A percentile compares a stretch with the other conserved stretches of the same genome.
Evolutionary conservation across 2,797 vertebrate species (phyloP).

Genomic region (Enteromius paludinosus): DNA sequence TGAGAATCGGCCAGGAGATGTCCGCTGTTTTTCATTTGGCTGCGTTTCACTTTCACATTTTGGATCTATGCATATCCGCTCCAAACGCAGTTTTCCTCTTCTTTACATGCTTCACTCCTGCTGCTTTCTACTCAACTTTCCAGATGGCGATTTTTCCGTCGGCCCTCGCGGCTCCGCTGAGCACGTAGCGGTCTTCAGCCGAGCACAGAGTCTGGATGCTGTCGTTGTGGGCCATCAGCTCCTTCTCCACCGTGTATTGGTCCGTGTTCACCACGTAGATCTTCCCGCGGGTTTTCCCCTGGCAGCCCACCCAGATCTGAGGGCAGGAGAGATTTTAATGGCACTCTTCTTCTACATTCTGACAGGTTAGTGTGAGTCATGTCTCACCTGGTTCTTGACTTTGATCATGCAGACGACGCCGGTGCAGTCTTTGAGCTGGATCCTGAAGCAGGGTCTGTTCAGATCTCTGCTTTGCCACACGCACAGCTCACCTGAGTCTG

Average conservation of each 20-base stretch:
- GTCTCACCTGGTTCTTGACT: conserved; percentile 90
- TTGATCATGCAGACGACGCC: conserved; percentile 88
- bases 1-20: background rate
- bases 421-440: conserved; percentile 85
- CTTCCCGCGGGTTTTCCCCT: conserved; percentile 83
- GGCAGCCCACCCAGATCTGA: conserved; percentile 91
- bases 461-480: conserved; percentile 83
- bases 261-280: conserved; percentile 86
- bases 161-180: conserved; percentile 86
- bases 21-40: background rate
- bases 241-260: conserved; percentile 85
- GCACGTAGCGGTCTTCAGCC: conserved; percentile 90
- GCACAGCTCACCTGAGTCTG: conserved; percentile 77
- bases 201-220: conserved; percentile 87
- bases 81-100: background rate
- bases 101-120: too few relatives aligned
- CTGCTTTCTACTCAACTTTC: conserved; percentile 85
- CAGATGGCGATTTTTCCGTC: conserved; percentile 98
- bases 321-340: background rate
- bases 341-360: background rate
- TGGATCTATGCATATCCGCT: background rate
- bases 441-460: conserved; percentile 68
- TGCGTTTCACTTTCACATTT: background rate
- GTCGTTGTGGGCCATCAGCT: conserved; percentile 87
- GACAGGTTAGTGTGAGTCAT: too few relatives aligned